Evolutionary conservation across 2,113 vertebrate genomes (phyloP).

Genomic region (Cochlearius cochlearius): DNA sequence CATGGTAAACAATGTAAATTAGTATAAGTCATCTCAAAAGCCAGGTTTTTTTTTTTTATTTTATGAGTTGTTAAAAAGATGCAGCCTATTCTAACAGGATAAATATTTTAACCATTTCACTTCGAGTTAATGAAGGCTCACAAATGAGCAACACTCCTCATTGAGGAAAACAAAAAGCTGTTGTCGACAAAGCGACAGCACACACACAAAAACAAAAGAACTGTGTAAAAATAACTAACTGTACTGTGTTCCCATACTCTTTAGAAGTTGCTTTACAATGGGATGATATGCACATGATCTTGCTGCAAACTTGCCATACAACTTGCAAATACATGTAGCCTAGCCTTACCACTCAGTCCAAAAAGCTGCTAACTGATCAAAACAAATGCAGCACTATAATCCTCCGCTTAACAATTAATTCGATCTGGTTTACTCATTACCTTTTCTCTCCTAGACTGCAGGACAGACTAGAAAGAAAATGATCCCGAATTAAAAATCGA

Average conservation of each 20-base stretch:
- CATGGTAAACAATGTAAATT: conserved; percentile 99
- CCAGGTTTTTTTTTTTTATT: conserved; percentile 81
- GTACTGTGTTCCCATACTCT: conserved; percentile 94
- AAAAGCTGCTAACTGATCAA: conserved; percentile 76
- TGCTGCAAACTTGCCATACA: conserved; percentile 81
- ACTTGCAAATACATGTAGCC: conserved; percentile 78
- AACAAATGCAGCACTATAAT: conserved; percentile 80
- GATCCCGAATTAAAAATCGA: conserved; percentile 75
- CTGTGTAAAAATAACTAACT: conserved; percentile 89
- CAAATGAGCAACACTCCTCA: conserved; percentile 99
- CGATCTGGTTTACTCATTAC: conserved; percentile 72
- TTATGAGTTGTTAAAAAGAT: conserved; percentile 98
- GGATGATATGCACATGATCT: conserved; percentile 94
- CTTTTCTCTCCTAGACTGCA: conserved; percentile 81
- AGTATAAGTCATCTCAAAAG: conserved; percentile 96
- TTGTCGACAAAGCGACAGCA: conserved; percentile 99
- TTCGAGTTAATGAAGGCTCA: conserved; percentile 99
- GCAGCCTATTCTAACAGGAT: conserved; percentile 97
- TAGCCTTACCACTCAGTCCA: conserved; percentile 79
- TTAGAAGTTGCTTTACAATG: conserved; percentile 93
- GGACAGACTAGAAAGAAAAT: conserved; percentile 79
- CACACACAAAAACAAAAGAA: conserved; percentile 88
- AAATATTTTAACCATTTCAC: conserved; percentile 98
- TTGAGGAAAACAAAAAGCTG: conserved; percentile 99
- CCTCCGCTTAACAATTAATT: conserved; percentile 76